Conservation (phyloP, 30 jellyfish, hydroid and myxozoan species). For the Hydra vulgaris region DNA sequence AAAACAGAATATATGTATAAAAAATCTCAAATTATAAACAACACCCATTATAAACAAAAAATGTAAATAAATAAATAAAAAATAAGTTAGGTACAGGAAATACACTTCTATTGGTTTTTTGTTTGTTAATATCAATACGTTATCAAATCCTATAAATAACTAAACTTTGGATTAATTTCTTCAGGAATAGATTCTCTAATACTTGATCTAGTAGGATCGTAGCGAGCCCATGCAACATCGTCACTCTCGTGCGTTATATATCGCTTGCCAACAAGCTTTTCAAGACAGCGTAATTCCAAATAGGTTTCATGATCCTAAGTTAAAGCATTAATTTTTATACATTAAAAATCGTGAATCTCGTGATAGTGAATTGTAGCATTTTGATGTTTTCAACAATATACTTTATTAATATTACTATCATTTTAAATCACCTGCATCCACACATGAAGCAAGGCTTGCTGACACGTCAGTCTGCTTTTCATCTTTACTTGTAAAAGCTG, state of each 20-base stretch:
- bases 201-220: constrained; percentile 2
- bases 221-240: constrained; percentile 90
- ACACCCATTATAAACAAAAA: neutral
- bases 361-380: too few relatives aligned
- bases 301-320: constrained; percentile 67
- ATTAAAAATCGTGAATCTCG: neutral
- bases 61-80: neutral
- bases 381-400: neutral
- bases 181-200: constrained; percentile 16
- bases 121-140: too few relatives aligned
- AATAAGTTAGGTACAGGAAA: too few relatives aligned
- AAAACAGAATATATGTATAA: neutral
- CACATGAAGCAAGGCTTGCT: constrained; percentile 82
- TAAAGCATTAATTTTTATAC: neutral
- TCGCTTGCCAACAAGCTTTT: constrained; percentile 74
- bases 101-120: too few relatives aligned
- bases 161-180: neutral
- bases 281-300: constrained; percentile 90
- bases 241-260: constrained; percentile 92
- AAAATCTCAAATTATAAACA: neutral
- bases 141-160: neutral
- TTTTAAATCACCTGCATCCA: constrained; percentile 85
- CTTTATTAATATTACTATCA: neutral
- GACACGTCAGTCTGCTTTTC: constrained; percentile 77
- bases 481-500: constrained; percentile 80